Evolutionary conservation across 2,797 vertebrate species (phyloP).

Genomic region (Bradypodion pumilum): DNA sequence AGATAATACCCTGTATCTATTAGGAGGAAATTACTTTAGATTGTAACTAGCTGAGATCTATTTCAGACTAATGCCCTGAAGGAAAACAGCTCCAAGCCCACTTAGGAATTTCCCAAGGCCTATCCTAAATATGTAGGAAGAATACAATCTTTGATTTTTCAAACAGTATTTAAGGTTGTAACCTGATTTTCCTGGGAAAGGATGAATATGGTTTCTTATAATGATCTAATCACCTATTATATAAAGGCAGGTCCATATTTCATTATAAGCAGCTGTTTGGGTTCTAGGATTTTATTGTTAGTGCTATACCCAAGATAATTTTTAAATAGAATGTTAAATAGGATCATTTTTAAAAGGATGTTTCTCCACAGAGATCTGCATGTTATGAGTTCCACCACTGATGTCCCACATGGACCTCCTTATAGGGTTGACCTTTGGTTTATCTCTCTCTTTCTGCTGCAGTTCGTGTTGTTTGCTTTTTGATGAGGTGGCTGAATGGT

Average conservation of each 20-base stretch:
- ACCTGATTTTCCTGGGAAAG: constrained; percentile 36
- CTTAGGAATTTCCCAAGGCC: constrained; percentile 15
- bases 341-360: constrained; percentile 16
- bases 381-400: constrained; percentile 6
- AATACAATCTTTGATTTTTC: neutral
- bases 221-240: constrained; percentile 2
- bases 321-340: constrained; percentile 23
- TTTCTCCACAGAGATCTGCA: constrained; percentile 10
- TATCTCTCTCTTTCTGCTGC: neutral
- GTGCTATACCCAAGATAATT: constrained; percentile 3
- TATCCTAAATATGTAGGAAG: constrained; percentile 9
- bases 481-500: no score
- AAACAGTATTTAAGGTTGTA: constrained; percentile 16
- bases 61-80: neutral
- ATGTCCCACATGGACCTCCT: neutral
- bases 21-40: neutral
- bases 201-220: constrained; percentile 21
- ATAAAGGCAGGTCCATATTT: neutral
- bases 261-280: constrained; percentile 29
- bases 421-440: constrained; percentile 14
- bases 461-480: no score
- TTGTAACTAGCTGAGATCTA: neutral
- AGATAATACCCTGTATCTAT: neutral
- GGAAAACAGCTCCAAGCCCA: neutral
- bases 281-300: neutral